These are phyloP conservation scores for Sarcophaga subvicina DNA, from an alignment of 2,888 invertebrate species.

Conservation along the genomic window DNA sequence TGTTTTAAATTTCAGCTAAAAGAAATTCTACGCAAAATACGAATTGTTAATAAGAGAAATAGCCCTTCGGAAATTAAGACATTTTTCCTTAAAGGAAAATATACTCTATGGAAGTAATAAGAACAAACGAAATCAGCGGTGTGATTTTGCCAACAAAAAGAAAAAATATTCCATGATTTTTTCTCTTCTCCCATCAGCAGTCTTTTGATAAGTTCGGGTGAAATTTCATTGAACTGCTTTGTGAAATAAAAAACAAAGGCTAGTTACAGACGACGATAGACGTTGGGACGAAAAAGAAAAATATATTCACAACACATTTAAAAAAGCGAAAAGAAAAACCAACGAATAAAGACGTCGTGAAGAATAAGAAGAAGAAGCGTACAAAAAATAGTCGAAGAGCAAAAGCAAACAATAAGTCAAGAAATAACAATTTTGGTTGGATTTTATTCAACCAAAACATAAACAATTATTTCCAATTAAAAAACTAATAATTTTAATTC, in stretches of 20 bases:
- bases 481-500: constrained; percentile 28
- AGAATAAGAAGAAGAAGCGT: constrained; percentile 65
- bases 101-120: constrained; percentile 50
- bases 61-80: constrained; percentile 31
- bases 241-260: constrained; percentile 75
- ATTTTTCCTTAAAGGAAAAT: constrained; percentile 49
- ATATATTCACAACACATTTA: constrained; percentile 59
- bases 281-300: constrained; percentile 65
- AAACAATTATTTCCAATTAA: constrained; percentile 19
- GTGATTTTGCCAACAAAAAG: constrained; percentile 72
- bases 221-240: constrained; percentile 79
- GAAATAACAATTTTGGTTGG: constrained; percentile 53
- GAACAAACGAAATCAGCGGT: constrained; percentile 59
- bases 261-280: constrained; percentile 71
- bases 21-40: constrained; percentile 74
- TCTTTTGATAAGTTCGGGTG: constrained; percentile 75
- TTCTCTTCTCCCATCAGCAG: constrained; percentile 67
- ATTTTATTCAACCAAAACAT: constrained; percentile 56
- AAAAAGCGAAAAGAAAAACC: constrained; percentile 62
- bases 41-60: constrained; percentile 68
- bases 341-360: constrained; percentile 67
- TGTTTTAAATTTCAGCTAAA: constrained; percentile 75
- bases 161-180: constrained; percentile 71
- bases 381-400: constrained; percentile 47
- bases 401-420: constrained; percentile 44